Percentiles rank a stretch among this genome's conserved stretches.
These are phyloP conservation scores for Stomorhina lunata DNA, from an alignment of 2,888 invertebrate species.

Conservation along the genomic window DNA sequence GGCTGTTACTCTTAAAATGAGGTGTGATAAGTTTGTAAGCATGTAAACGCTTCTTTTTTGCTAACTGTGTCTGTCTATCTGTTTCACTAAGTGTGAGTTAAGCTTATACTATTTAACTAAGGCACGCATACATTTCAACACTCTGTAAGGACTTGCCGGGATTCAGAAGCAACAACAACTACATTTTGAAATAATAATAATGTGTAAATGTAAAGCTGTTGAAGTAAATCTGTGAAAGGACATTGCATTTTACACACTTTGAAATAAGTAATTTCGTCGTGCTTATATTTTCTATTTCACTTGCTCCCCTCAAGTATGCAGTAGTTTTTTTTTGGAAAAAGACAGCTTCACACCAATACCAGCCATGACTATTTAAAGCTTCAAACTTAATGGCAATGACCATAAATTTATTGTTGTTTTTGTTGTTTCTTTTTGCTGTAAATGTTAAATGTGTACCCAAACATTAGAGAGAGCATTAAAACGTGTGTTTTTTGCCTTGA, in stretches of 20 bases:
- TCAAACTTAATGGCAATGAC: slow-evolving; percentile 63
- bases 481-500: slow-evolving; percentile 63
- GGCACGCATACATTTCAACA: slow-evolving; percentile 38
- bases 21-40: slow-evolving; percentile 58
- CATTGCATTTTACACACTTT: slow-evolving; percentile 64
- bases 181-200: slow-evolving; percentile 46
- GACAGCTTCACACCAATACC: slow-evolving; percentile 9
- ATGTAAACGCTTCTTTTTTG: neutral
- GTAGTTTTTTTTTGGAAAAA: neutral
- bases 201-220: slow-evolving; percentile 62
- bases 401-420: slow-evolving; percentile 56
- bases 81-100: too few species aligned
- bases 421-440: slow-evolving; percentile 35
- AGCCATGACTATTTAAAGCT: too few species aligned
- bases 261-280: too few species aligned
- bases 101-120: slow-evolving; percentile 48
- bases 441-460: slow-evolving; percentile 47
- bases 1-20: slow-evolving; percentile 49
- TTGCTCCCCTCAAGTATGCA: slow-evolving; percentile 28
- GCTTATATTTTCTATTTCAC: slow-evolving; percentile 60
- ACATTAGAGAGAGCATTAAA: slow-evolving; percentile 61
- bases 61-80: neutral
- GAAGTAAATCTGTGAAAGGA: slow-evolving; percentile 66
- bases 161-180: neutral
- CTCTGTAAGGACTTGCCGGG: neutral